Conservation (phyloP, 2,888 invertebrate genomes). For the Ichneumoninae sp. region DNA sequence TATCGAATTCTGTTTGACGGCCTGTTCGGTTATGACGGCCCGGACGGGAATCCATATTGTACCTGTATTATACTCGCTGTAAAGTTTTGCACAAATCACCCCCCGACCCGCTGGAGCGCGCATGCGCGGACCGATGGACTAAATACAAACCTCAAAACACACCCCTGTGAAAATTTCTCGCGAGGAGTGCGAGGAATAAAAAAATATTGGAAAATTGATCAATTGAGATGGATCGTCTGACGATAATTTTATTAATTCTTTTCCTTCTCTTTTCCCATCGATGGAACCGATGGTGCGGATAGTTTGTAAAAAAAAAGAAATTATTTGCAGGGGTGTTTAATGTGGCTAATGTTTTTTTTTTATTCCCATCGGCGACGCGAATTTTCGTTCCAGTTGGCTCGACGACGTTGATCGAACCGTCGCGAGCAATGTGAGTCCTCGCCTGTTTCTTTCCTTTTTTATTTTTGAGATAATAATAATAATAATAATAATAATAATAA, state of each 20-base stretch:
- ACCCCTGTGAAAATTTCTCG: not conserved
- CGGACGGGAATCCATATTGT: not conserved
- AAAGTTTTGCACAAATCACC: not conserved
- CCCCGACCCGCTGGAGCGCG: not conserved
- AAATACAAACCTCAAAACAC: not conserved
- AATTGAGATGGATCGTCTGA: not conserved
- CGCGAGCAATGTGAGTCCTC: not conserved
- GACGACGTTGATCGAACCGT: slow-evolving; percentile 8
- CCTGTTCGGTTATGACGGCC: not conserved
- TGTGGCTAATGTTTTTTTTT: not conserved
- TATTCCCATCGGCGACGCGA: not conserved
- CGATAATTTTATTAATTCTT: not conserved
- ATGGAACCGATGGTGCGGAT: not conserved
- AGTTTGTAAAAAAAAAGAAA: not conserved
- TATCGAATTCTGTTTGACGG: not conserved
- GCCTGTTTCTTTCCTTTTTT: not conserved
- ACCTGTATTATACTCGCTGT: not conserved
- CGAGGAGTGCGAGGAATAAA: not conserved
- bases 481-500: no score
- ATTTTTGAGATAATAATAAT: not conserved
- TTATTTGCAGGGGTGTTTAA: not conserved
- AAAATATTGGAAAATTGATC: not conserved
- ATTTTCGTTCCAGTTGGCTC: not conserved
- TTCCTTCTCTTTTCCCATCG: not conserved
- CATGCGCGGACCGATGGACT: not conserved